Base-by-base conservation (phyloP, 2,797 vertebrate genomes). In the Myripristis jacobus region DNA sequence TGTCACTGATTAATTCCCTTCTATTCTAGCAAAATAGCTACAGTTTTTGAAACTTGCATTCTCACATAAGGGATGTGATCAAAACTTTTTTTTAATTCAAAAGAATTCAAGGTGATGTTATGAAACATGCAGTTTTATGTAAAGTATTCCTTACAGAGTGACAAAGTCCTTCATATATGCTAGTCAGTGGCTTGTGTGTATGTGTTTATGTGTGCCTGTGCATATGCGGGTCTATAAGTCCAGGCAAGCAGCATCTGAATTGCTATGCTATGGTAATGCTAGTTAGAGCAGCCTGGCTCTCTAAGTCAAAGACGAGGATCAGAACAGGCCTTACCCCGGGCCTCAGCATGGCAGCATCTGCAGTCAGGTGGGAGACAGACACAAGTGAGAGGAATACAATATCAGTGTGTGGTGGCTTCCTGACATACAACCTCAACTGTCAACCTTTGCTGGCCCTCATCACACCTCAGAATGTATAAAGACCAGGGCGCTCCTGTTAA, bases 291-390 rank as follows among this genome's bases (percentile, higher is more conserved):
- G 46, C 72, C 68, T 51, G 47, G 43, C 55, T 58, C 70, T 77
- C 61, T 69, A 18, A 76, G 75, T 77, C 56, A 80, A 60, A 82
- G 75, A 66, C 51, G 21, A 75, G 70, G 59, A n/a, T n/a, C 7
- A 54, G 69, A 64, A 8, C 9, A 15, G 52, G 70, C 88, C 95
- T 95, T 95, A 98, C 97, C 95, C 95, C 95, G 0, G 91, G 79
- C 83, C 92, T 96, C 74, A 81, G 67, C 76, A 89, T 94, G 73
- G 93, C 93, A 34, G 91, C 90, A 80, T 97, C 97, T 98, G 95
- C 93, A 95, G 96, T 85, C 91, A 94, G 94, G 81, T 92, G 90
- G 93, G 85, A 83, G 77, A 80, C 82, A 73, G 73, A 86, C 61
- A 84, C 62, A 74, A n/a, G 79, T 77, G 87, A 86, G 85, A 74